Base-by-base conservation (phyloP, 2,797 vertebrate species). In the Gobio occitaniae region DNA sequence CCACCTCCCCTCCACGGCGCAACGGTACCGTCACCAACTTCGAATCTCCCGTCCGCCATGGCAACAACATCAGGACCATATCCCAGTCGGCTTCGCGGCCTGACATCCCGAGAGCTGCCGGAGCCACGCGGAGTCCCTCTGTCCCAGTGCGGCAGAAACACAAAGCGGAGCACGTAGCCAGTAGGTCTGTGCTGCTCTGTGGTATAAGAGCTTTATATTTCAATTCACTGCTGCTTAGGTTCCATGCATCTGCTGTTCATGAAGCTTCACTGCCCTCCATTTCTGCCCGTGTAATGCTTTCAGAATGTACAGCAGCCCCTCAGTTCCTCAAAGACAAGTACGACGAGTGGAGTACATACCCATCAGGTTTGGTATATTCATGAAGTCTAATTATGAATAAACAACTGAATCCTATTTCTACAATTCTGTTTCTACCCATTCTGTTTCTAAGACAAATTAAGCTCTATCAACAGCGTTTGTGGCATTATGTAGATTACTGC, bases 41-140 rank as follows among this genome's bases (percentile, higher is more conserved):
- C 2, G 94, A 96, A 89, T 96, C 97, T 1, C 94, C 96, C 0
- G 82, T 88, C 80, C 93, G 82, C 56, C 94, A 89, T 66, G 92
- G 94, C 87, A 96, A 94, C 89, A 95, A 94, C 89, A 96, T 97
- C 85, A 95, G 92, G 89, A 97, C 96, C 0, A 94, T 97, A 86
- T 88, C 93, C 63, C 97, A 96, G 59, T 95, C 96, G 0, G 93
- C 94, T 0, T 93, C 95, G 0, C 93, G 94, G 19, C 0, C 88
- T 0, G 95, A 96, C 3, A 85, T 94, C 41, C 93, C 88, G 48
- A 90, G 93, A 87, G 87, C 88, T 3, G 86, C 91, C 3, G 93
- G 89, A 0, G 1, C 90, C 0, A 88, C 88, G 76, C 90, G 92
- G 48, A 95, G 93, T 88, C 93, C 95, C 2, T 84, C 95, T 0